A percentile compares a stretch with the other conserved stretches of the same genome.
These are phyloP conservation scores for Acleris literana DNA, from an alignment of 2,888 invertebrate genomes.

Conservation along the genomic window DNA sequence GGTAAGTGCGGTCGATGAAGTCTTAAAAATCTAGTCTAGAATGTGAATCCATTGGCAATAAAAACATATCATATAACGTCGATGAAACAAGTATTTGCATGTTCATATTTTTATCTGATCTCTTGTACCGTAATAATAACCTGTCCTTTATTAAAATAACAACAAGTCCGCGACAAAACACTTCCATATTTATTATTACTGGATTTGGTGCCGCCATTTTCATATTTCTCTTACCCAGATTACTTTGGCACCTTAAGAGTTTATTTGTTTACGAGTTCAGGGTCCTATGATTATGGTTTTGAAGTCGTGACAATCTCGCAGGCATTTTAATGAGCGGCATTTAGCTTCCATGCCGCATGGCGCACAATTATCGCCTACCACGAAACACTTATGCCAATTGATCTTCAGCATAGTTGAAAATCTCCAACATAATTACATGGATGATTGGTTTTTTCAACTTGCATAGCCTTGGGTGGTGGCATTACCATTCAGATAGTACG, in stretches of 20 bases:
- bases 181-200: not conserved
- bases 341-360: conserved; percentile 40
- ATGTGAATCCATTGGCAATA: not conserved
- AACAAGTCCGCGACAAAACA: not conserved
- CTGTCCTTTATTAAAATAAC: not conserved
- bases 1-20: no score
- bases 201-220: conserved; percentile 7
- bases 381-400: conserved; percentile 61
- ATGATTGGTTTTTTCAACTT: conserved; percentile 21
- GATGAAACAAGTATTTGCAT: not conserved
- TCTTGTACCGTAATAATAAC: not conserved
- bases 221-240: conserved; percentile 17
- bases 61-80: not conserved
- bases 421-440: conserved; percentile 29
- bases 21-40: no score
- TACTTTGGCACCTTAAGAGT: not conserved
- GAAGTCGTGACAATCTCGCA: conserved; percentile 22
- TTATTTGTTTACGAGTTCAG: not conserved
- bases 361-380: conserved; percentile 54
- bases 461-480: conserved; percentile 8
- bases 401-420: conserved; percentile 48
- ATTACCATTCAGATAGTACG: conserved; percentile 28
- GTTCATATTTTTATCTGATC: not conserved
- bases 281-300: conserved; percentile 6
- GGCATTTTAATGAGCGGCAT: conserved; percentile 42